phyloP scores from a whole-genome alignment of 2,888 invertebrate species.

The Sarcophaga rosellei region DNA sequence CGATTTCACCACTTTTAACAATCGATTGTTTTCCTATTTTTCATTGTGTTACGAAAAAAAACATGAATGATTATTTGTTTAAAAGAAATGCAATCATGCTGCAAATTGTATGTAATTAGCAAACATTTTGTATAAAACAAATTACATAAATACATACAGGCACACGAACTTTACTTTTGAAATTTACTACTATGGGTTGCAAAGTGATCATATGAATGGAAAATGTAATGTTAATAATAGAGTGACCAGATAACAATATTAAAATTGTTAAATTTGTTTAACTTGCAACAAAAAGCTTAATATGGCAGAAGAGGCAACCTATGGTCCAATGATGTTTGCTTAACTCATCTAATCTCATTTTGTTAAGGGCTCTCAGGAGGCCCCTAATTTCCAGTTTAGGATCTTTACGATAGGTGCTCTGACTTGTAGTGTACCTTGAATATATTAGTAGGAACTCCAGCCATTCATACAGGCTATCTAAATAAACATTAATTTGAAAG shows the following conservation, averaged over 20 bases:
- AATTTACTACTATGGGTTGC: not conserved
- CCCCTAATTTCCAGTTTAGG: too few relatives aligned
- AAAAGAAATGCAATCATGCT: slow-evolving; percentile 54
- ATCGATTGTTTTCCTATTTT: not conserved
- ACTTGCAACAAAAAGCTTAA: too few relatives aligned
- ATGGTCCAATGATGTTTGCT: too few relatives aligned
- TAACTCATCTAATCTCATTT: too few relatives aligned
- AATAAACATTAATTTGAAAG: too few relatives aligned
- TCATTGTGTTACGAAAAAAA: slow-evolving; percentile 7
- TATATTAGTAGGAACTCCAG: too few relatives aligned
- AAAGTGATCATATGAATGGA: not conserved
- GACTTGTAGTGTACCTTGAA: too few relatives aligned
- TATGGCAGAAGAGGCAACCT: too few relatives aligned
- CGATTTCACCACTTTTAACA: slow-evolving; percentile 52
- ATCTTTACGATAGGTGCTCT: too few relatives aligned
- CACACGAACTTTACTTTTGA: not conserved
- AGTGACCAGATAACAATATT: not conserved
- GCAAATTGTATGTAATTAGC: slow-evolving; percentile 55
- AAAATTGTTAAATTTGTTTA: too few relatives aligned
- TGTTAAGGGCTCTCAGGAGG: too few relatives aligned
- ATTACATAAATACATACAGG: slow-evolving; percentile 2
- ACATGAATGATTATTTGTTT: slow-evolving; percentile 24
- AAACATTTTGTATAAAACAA: slow-evolving; percentile 38
- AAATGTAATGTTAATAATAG: not conserved
- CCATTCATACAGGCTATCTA: too few relatives aligned